Evolutionary conservation across 1,140 invertebrate genomes (phyloP).

Genomic region (Meloidogyne chitwoodi): DNA sequence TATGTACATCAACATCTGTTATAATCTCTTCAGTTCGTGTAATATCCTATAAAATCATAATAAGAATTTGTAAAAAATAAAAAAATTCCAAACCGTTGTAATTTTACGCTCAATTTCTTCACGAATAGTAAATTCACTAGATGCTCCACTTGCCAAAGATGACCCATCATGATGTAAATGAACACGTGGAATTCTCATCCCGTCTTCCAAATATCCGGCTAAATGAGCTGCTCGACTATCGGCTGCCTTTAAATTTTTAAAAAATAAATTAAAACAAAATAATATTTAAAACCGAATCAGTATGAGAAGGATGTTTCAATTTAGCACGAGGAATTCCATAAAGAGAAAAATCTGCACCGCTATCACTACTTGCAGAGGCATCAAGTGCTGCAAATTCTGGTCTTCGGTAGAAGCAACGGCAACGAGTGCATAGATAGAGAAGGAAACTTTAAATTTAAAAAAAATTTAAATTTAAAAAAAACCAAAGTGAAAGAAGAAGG

Average conservation of each 20-base stretch:
- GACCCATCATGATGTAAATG: conserved; percentile 49
- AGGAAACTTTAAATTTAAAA: conserved; percentile 43
- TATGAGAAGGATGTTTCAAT: conserved; percentile 35
- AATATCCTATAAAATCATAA: background rate
- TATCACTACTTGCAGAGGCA: conserved; percentile 55
- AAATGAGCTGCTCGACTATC: conserved; percentile 44
- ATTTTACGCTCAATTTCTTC: conserved; percentile 57
- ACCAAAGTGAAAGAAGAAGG: conserved; percentile 52
- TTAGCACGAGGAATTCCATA: conserved; percentile 59
- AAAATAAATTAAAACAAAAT: background rate
- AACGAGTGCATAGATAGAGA: conserved; percentile 56
- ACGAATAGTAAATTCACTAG: conserved; percentile 57
- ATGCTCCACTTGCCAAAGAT: conserved; percentile 46
- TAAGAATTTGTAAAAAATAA: background rate
- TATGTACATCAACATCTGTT: conserved; percentile 34
- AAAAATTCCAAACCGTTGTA: conserved; percentile 34
- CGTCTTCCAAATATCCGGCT: conserved; percentile 51
- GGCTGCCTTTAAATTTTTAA: background rate
- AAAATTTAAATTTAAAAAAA: conserved; percentile 20
- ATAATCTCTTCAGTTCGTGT: conserved; percentile 21
- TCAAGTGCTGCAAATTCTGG: conserved; percentile 55
- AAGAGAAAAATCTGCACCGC: conserved; percentile 54
- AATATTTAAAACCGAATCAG: conserved; percentile 11
- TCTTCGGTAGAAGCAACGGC: conserved; percentile 51
- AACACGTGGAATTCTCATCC: conserved; percentile 55